Conservation (phyloP, 2,797 vertebrate genomes). For the Carcharodon carcharias region DNA sequence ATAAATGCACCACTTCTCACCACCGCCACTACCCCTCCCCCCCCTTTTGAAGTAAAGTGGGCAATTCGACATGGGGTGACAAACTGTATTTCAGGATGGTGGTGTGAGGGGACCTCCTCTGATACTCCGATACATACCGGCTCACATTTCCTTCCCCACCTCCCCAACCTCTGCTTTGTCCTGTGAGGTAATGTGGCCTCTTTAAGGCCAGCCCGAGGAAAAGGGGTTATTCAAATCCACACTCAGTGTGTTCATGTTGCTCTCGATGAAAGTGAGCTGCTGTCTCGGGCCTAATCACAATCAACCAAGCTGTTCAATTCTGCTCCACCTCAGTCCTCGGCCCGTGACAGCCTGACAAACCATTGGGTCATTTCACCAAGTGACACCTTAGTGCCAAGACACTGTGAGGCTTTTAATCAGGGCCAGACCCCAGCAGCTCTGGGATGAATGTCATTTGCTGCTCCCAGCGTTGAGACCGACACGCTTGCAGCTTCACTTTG, state of each 20-base stretch:
- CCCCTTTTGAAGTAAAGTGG: background rate
- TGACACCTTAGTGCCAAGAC: too few species aligned
- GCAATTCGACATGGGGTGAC: background rate
- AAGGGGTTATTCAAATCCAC: background rate
- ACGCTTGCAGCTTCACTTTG: too few species aligned
- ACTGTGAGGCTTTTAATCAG: too few species aligned
- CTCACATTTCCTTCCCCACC: background rate
- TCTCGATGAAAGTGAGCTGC: background rate
- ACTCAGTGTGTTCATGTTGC: background rate
- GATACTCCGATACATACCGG: background rate
- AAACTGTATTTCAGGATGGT: background rate
- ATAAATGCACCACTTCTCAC: background rate
- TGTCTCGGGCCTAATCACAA: background rate
- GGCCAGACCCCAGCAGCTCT: too few species aligned
- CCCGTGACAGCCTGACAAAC: too few species aligned
- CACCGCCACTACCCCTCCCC: too few species aligned
- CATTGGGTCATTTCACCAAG: too few species aligned
- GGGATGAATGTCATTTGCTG: too few species aligned
- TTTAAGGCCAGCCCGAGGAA: background rate
- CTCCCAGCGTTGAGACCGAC: too few species aligned
- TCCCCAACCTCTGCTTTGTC: too few species aligned
- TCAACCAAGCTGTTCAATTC: too few species aligned
- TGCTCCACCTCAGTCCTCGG: background rate
- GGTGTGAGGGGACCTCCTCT: background rate
- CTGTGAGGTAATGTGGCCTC: background rate